Conservation (phyloP, 2,113 vertebrate species). For the Rhea americana region DNA sequence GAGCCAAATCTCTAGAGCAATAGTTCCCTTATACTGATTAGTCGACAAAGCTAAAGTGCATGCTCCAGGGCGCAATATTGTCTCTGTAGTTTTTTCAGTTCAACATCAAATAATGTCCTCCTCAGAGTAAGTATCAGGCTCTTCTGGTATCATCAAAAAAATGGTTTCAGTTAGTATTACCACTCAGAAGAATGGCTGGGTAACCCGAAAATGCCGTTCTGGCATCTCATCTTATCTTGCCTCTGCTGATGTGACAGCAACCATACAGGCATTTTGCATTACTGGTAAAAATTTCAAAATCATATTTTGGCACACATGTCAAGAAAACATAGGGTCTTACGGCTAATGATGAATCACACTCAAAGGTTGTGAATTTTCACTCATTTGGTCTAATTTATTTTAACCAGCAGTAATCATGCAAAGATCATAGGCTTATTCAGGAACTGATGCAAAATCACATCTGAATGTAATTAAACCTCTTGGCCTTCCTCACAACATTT, state of each 20-base stretch:
- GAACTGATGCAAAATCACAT: not conserved
- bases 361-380: not conserved
- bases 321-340: not conserved
- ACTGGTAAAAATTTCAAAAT: not conserved
- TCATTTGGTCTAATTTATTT: not conserved
- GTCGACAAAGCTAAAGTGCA: not conserved
- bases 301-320: not conserved
- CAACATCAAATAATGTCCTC: not conserved
- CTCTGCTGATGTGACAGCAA: fast-evolving
- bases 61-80: not conserved
- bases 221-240: not conserved
- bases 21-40: not conserved
- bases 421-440: not conserved
- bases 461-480: not conserved
- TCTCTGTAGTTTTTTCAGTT: not conserved
- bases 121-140: not conserved
- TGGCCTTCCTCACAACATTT: not conserved
- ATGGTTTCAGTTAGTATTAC: not conserved
- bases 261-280: not conserved
- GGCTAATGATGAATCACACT: not conserved
- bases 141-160: not conserved
- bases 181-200: not conserved
- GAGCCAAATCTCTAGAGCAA: not conserved
- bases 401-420: not conserved
- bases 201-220: not conserved